A percentile compares a stretch with the other conserved stretches of the same genome.
These are phyloP conservation scores for Chorisops tibialis DNA, from an alignment of 2,888 invertebrate species.

Conservation along the genomic window DNA sequence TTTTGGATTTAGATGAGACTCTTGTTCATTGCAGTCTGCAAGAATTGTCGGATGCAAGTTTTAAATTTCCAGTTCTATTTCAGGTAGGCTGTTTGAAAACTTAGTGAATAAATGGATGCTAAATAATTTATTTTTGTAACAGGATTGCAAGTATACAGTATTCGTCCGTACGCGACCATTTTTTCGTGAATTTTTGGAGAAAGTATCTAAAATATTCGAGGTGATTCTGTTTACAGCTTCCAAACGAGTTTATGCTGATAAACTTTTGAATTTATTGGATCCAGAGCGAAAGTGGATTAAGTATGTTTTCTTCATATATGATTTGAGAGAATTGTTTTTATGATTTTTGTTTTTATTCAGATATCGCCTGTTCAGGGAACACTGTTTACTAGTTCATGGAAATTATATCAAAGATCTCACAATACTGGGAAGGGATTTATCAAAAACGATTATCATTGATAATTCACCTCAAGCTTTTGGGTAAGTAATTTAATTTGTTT, in stretches of 20 bases:
- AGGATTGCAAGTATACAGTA: slow-evolving; percentile 84
- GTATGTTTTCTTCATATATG: slow-evolving; percentile 35
- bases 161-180: slow-evolving; percentile 86
- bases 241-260: slow-evolving; percentile 92
- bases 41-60: slow-evolving; percentile 86
- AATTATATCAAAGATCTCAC: slow-evolving; percentile 95
- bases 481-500: too few relatives aligned
- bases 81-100: slow-evolving; percentile 54
- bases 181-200: slow-evolving; percentile 88
- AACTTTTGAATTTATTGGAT: slow-evolving; percentile 86
- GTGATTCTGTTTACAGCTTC: slow-evolving; percentile 95
- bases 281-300: slow-evolving; percentile 80
- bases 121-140: slow-evolving; percentile 55
- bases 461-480: slow-evolving; percentile 94
- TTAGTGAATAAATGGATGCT: background rate
- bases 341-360: slow-evolving; percentile 30
- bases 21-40: slow-evolving; percentile 92
- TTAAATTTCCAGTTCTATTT: slow-evolving; percentile 88
- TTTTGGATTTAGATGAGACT: slow-evolving; percentile 78
- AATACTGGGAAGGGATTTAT: slow-evolving; percentile 86
- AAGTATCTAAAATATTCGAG: slow-evolving; percentile 82
- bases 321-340: slow-evolving; percentile 8
- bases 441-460: slow-evolving; percentile 82
- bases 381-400: slow-evolving; percentile 91
- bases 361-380: slow-evolving; percentile 87